These are phyloP conservation scores for Hesperophylax magnus DNA, from an alignment of 1,140 invertebrate genomes.

Conservation along the genomic window DNA sequence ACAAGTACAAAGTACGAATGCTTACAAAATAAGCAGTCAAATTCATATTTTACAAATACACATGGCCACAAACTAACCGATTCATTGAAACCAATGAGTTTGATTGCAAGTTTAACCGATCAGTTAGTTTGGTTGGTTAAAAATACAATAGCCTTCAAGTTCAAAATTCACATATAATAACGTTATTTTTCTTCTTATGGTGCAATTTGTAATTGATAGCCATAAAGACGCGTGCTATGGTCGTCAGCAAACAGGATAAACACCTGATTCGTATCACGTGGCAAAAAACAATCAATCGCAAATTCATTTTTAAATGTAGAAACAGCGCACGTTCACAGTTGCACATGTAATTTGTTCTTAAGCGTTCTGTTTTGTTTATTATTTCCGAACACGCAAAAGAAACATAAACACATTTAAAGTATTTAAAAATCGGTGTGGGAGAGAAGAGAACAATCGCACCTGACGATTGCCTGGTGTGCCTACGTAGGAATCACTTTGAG, in stretches of 20 bases:
- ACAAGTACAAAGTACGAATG: too few species aligned
- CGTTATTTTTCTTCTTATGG: too few species aligned
- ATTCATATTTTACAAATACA: too few species aligned
- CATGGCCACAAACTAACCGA: too few species aligned
- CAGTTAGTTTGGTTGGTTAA: too few species aligned
- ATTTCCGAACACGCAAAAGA: slow-evolving; percentile 29
- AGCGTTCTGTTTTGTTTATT: slow-evolving; percentile 6
- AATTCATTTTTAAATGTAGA: slow-evolving; percentile 23
- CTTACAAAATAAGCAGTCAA: too few species aligned
- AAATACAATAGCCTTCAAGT: too few species aligned
- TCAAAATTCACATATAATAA: too few species aligned
- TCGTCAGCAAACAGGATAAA: not conserved
- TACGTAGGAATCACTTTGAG: slow-evolving; percentile 37
- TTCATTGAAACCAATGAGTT: too few species aligned
- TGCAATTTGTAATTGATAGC: too few species aligned
- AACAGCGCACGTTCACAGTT: not conserved
- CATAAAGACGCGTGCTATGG: too few species aligned
- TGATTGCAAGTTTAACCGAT: too few species aligned
- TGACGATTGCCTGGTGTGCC: slow-evolving; percentile 22
- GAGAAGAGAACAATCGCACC: slow-evolving; percentile 47
- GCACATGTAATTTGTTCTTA: slow-evolving; percentile 4
- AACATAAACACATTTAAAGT: not conserved
- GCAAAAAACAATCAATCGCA: slow-evolving; percentile 18
- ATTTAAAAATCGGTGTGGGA: not conserved
- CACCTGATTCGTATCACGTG: not conserved